Evolutionary conservation across 92 coral and sea anemone genomes (phyloP).

Genomic region (Umimayanthus kanabou): DNA sequence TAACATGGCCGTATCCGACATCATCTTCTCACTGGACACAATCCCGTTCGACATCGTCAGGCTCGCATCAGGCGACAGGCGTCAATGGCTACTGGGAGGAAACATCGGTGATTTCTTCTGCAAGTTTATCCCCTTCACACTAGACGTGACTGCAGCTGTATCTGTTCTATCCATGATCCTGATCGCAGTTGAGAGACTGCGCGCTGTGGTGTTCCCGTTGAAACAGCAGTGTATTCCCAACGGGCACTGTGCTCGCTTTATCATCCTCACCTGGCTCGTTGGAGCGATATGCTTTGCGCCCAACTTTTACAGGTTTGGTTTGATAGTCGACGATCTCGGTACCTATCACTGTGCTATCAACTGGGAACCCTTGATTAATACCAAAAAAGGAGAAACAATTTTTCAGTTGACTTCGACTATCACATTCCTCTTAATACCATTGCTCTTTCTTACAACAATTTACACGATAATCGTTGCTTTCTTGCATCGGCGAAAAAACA

Average conservation of each 20-base stretch:
- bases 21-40: conserved; percentile 19
- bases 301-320: conserved; percentile 21
- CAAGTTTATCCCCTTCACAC: conserved; percentile 28
- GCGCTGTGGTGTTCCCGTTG: conserved; percentile 32
- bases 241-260: not conserved
- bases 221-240: conserved; percentile 3
- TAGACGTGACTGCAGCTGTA: conserved; percentile 16
- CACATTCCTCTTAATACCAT: conserved; percentile 2
- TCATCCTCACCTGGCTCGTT: conserved; percentile 13
- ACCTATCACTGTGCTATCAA: not conserved
- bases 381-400: conserved; percentile 1
- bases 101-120: not conserved
- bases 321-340: not conserved
- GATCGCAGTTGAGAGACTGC: conserved; percentile 13
- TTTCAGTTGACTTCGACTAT: conserved; percentile 11
- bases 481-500: conserved; percentile 4
- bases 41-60: conserved; percentile 23
- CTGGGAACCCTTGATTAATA: conserved; percentile 33
- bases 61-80: not conserved
- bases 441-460: not conserved
- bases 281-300: not conserved
- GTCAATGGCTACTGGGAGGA: conserved; percentile 20
- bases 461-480: not conserved
- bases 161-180: conserved; percentile 19
- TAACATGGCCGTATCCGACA: conserved; percentile 35